Base-by-base conservation (phyloP, 2,797 vertebrate species). In the Gallirallus australis region DNA sequence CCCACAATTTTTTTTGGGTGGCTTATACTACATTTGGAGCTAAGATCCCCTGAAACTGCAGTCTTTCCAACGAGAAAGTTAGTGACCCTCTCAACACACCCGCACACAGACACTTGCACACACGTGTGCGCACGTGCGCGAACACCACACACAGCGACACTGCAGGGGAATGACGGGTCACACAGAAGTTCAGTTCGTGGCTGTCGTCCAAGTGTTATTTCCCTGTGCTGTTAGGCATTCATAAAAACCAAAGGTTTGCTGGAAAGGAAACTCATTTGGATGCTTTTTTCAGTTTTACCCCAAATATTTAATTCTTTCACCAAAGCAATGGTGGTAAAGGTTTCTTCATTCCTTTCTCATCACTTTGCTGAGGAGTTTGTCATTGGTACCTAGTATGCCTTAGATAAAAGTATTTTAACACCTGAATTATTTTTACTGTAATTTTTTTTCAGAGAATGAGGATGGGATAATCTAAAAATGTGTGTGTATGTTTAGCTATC, bases 191-290 rank as follows among this genome's bases (percentile, higher is more conserved):
- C 89, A 33, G 73, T 33, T 73, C 56, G 1, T 94, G 96, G 94
- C 94, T 56, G 9, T 66, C 28, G 4, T 63, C 93, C 96, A 97
- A 91, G 60, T 82, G 71, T 77, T 73, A 82, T 53, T 95, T 96
- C 94, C 91, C 76, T 86, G 1, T 77, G 71, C 82, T 92, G 20
- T 61, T 80, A 89, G 82, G n/a, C 93, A 89, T 89, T 92, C 82
- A 77, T 87, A 37, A 86, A 92, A 85, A 54, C 20, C 35, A n/a
- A 15, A 56, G 18, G 30, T 33, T 70, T 25, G 0, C 17, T 68
- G 78, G 59, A 84, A 72, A 85, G 60, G 86, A 93, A 96, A 27
- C 33, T 45, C 2, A 3, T 19, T 77, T 39, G 37, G 39, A 61
- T 89, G 31, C 16, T 4, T 2, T 66, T 70, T 77, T 68, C 23